Conservation (phyloP, 2,113 vertebrate genomes). For the Galeopterus variegatus region DNA sequence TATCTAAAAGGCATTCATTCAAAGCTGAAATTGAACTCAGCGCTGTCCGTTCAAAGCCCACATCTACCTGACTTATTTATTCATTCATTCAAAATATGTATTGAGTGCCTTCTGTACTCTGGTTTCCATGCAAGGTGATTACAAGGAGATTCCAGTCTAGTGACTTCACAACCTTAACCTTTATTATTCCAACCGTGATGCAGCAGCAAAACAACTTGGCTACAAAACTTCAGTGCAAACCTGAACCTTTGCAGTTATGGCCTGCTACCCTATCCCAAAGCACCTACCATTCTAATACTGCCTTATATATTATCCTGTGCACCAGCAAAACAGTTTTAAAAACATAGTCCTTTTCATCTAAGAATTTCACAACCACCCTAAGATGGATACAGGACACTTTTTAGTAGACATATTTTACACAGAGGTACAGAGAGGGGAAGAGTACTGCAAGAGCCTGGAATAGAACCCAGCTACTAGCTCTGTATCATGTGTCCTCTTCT, state of each 20-base stretch:
- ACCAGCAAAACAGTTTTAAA: constrained; percentile 23
- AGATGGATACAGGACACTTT: background rate
- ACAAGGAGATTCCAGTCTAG: background rate
- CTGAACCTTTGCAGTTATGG: background rate
- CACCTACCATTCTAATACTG: background rate
- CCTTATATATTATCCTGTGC: background rate
- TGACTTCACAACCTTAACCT: background rate
- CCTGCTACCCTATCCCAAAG: background rate
- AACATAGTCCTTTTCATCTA: background rate
- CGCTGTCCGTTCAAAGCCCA: background rate
- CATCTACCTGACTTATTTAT: background rate
- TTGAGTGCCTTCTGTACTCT: background rate
- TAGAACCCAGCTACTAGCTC: background rate
- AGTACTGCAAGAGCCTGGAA: background rate
- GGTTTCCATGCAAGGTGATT: background rate
- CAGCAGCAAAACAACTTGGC: background rate
- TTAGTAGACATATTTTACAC: background rate
- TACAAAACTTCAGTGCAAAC: background rate
- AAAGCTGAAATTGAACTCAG: background rate
- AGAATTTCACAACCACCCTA: background rate
- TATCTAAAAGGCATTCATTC: background rate
- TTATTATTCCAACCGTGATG: background rate
- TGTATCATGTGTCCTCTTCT: background rate
- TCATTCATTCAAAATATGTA: constrained; percentile 32
- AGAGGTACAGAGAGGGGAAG: background rate